Evolutionary conservation across 2,888 invertebrate genomes (phyloP).

Genomic region (Blomia tropicalis): DNA sequence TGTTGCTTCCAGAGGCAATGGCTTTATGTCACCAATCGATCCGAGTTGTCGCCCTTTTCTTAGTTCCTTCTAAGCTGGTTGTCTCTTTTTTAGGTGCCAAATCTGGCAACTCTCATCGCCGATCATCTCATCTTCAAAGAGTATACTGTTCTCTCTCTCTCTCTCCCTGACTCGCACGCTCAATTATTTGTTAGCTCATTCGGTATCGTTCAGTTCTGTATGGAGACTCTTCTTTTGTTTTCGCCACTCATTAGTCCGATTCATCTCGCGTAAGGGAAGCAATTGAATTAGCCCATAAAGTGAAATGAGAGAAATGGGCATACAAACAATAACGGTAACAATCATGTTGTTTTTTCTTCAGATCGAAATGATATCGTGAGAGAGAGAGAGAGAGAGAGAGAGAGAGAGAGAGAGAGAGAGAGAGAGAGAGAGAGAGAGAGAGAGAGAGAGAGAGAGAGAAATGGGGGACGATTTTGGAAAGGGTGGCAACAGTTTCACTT

Average conservation of each 20-base stretch:
- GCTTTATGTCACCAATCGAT: neutral
- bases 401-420: no score
- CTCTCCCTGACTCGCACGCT: neutral
- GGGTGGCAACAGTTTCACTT: neutral
- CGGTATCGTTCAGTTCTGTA: no score
- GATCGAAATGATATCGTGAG: neutral
- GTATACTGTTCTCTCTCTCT: neutral
- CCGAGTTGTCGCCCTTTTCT: conserved; percentile 4
- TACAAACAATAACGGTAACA: no score
- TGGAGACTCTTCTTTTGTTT: no score
- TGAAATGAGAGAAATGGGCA: neutral
- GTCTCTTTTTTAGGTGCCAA: neutral
- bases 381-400: no score
- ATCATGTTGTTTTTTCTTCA: no score
- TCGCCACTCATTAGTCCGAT: no score
- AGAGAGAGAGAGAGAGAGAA: no score
- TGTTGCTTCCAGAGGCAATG: neutral
- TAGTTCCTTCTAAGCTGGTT: neutral
- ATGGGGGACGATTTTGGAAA: neutral
- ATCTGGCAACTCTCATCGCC: neutral
- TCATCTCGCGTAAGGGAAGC: neutral
- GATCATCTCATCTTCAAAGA: neutral
- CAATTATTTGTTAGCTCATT: neutral
- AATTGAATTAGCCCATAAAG: neutral
- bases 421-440: neutral